Evolutionary conservation across 2,888 invertebrate species (phyloP).

Genomic region (Drosophila vallismaia): DNA sequence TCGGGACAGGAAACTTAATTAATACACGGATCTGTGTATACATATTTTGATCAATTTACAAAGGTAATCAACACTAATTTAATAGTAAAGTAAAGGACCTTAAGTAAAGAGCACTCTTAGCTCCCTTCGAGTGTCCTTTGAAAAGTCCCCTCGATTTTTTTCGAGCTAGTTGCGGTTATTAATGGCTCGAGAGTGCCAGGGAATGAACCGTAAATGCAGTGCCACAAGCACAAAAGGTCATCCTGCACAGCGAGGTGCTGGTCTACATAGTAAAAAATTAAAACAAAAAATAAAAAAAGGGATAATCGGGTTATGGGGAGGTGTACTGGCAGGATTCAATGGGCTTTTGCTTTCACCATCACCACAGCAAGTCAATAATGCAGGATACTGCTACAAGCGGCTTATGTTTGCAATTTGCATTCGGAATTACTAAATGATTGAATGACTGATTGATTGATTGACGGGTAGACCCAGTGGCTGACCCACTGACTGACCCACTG

Average conservation of each 20-base stretch:
- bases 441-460: too few relatives aligned
- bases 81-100: background rate
- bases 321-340: slow-evolving; percentile 1
- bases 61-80: too few relatives aligned
- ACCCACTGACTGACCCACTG: background rate
- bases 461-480: background rate
- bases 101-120: background rate
- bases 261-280: background rate
- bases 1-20: background rate
- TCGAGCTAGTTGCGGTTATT: slow-evolving; percentile 38
- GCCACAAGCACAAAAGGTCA: slow-evolving; percentile 43
- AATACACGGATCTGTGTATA: background rate
- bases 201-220: slow-evolving; percentile 22
- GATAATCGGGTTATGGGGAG: slow-evolving; percentile 10
- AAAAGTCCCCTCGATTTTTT: background rate
- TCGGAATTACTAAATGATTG: too few relatives aligned
- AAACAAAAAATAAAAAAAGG: background rate
- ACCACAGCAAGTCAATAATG: background rate
- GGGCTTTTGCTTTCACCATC: slow-evolving; percentile 5
- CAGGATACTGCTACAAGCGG: background rate
- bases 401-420: slow-evolving; percentile 1
- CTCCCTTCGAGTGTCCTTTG: background rate
- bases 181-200: slow-evolving; percentile 37
- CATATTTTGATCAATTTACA: background rate
- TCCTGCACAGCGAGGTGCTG: slow-evolving; percentile 10